Percentiles rank a stretch among this genome's conserved stretches.
Conservation (phyloP, 2,113 vertebrate genomes). For the Notechis scutatus region DNA sequence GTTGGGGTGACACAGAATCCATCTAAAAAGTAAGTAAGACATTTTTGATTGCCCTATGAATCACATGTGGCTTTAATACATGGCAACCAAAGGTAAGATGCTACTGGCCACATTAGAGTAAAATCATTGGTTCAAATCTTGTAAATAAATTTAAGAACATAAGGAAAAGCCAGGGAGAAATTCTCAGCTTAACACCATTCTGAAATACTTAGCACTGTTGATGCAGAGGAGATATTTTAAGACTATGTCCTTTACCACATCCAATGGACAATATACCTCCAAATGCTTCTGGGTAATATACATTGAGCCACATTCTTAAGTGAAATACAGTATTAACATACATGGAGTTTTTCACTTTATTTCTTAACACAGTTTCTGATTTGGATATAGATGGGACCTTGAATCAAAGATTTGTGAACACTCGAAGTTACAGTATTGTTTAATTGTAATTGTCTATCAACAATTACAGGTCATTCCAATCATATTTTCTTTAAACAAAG, state of each 20-base stretch:
- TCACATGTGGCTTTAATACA: constrained; percentile 22
- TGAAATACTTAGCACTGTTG: constrained; percentile 49
- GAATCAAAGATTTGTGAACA: background rate
- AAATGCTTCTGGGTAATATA: background rate
- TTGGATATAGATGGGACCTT: background rate
- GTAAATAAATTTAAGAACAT: constrained; percentile 18
- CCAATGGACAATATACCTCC: constrained; percentile 26
- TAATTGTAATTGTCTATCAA: constrained; percentile 15
- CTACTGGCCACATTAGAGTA: background rate
- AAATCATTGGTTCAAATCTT: background rate
- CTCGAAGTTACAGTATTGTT: constrained; percentile 19
- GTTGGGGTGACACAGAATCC: constrained; percentile 41
- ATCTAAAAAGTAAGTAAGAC: constrained; percentile 64
- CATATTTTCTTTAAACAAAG: background rate
- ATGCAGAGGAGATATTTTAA: constrained; percentile 47
- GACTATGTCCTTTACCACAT: constrained; percentile 31
- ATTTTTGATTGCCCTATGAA: background rate
- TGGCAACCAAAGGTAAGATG: constrained; percentile 1
- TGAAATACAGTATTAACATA: background rate
- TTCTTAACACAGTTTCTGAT: background rate
- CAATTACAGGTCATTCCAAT: background rate
- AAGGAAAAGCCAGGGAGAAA: constrained; percentile 44
- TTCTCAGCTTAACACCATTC: constrained; percentile 55
- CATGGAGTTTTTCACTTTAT: background rate
- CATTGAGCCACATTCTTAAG: background rate